Evolutionary conservation across 2,113 vertebrate genomes (phyloP), one percentile per base, ranked within the genome.

Genomic region (Oryzias woworae): DNA sequence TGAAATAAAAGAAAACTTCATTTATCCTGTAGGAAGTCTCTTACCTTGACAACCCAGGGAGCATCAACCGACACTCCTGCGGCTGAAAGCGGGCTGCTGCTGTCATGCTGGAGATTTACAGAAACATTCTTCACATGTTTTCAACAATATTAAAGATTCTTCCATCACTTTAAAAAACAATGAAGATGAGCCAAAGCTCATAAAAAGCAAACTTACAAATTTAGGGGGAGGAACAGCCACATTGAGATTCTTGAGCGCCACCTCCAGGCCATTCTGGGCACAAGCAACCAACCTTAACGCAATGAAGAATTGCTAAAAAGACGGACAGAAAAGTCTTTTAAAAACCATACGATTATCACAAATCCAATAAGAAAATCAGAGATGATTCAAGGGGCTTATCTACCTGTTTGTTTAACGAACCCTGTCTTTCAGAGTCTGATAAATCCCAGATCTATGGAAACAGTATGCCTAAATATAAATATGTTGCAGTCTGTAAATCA

Each of bases 211-310:
- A 91, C 97, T 96, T 93, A 99, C 97, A 95, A 99, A 99, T 94
- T 93, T 94, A 46, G 97, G 97, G 62, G 95, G 92, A 81, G 96
- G 94, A 87, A 96, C 96, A 73, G 94, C 88, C 75, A 92, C 84
- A 67, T 91, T 91, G 73, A 99, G 94, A 85, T 92, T 96, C 83
- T 85, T 95, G 79, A 94, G 89, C 50, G 94, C 94, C 91, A 99
- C 94, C 66, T 99, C 96, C 87, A 98, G 86, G 90, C 96, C 97
- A 93, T 96, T 99, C 85, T 99, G 97, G 57, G 97, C 97, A 90
- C 97, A 99, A 1, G 96, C 96, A 77, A 99, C 95, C 71, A 98
- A 92, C 62, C 95, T 91, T 65, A 98, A 84, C 3, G 96, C 96
- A 80, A 98, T 92, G 84, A 96, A 98, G 86, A 98, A 98, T 91